These are phyloP conservation scores for Falco columbarius DNA, from an alignment of 2,797 vertebrate genomes.

Conservation along the genomic window DNA sequence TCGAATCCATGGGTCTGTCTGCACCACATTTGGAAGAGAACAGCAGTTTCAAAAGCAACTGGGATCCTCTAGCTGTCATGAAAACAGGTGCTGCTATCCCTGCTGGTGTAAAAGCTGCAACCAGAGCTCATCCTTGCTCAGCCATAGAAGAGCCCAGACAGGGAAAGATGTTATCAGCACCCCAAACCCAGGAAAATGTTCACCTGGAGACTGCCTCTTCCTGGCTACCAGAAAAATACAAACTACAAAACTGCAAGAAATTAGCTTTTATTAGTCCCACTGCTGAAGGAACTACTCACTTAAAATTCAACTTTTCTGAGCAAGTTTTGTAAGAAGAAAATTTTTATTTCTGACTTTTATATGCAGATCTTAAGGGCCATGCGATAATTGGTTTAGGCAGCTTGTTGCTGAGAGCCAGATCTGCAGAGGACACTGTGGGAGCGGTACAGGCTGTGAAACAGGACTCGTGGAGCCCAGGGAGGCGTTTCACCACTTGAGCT, in stretches of 20 bases:
- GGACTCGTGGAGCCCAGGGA: neutral
- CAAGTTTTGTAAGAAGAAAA: neutral
- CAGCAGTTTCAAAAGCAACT: neutral
- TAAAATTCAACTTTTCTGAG: neutral
- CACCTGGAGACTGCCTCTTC: neutral
- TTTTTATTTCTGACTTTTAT: neutral
- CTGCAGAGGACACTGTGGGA: rapidly evolving
- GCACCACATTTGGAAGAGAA: neutral
- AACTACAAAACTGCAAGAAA: neutral
- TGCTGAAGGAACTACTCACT: neutral
- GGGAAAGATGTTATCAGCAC: neutral
- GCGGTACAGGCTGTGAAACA: neutral
- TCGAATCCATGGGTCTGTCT: neutral
- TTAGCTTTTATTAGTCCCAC: neutral
- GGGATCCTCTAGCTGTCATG: neutral
- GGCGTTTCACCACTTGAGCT: neutral
- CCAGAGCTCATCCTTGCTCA: neutral
- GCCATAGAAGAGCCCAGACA: neutral
- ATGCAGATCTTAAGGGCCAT: neutral
- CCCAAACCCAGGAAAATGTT: neutral
- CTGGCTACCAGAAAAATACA: neutral
- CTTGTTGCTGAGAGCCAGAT: neutral
- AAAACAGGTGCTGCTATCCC: neutral
- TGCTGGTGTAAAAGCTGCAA: neutral
- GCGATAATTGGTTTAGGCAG: neutral